Evolutionary conservation across 2,797 vertebrate genomes (phyloP), one percentile per base, ranked within the genome.

Genomic region (Eospalax fontanierii): DNA sequence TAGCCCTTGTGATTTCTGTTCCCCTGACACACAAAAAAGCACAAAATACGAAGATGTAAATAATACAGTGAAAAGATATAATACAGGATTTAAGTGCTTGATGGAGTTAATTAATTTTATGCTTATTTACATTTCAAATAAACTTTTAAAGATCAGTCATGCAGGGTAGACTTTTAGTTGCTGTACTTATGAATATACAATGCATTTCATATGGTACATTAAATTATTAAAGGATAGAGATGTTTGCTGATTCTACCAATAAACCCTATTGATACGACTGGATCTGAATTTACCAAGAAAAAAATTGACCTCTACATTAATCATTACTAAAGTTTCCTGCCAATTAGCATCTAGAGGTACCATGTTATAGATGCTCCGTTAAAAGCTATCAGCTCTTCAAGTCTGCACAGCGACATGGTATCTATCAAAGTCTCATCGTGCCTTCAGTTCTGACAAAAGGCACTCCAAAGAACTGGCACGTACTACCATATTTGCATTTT

Each of bases 401-500:
- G 98, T 99, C 98, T 98, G 98, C 98, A 95, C 97, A 98, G 98
- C 98, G 98, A 99, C 98, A 98, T 98, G 98, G 98, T 99, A 99
- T 99, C 99, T 99, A 99, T 99, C 99, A 99, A 99, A 99, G 98
- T 98, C 98, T 98, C 98, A 96, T 98, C 98, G 98, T 98, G 98
- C 98, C 97, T 98, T 98, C 97, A 98, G 97, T 98, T 98, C 98
- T 99, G 99, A 99, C 99, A 99, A 99, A 99, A 99, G 99, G 97
- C 98, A 98, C 98, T 99, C 98, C 97, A 98, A 98, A 98, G 98
- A 98, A 98, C 98, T 98, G 98, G 98, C 99, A 98, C 89, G 96
- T 99, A 99, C 98, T 98, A 98, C 99, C 98, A 98, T 98, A 99
- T 99, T 99, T 99, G 99, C 99, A 99, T 99, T 99, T 99, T 99